phyloP scores from a whole-genome alignment of 1,140 invertebrate species.

The Cataglyphis hispanica region DNA sequence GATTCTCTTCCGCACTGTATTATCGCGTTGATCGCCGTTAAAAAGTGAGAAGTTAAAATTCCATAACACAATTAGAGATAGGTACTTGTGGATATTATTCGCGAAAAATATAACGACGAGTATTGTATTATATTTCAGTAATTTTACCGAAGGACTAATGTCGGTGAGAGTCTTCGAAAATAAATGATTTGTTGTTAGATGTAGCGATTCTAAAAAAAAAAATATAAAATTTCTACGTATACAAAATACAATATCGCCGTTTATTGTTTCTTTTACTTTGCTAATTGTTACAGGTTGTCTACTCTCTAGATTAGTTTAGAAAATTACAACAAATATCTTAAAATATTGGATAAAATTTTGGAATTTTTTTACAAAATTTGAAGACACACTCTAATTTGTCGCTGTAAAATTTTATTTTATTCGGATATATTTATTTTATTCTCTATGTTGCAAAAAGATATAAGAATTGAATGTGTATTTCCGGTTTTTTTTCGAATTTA shows the following conservation, averaged over 20 bases:
- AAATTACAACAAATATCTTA: too few relatives aligned
- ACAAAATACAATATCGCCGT: slow-evolving; percentile 52
- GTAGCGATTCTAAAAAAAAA: slow-evolving; percentile 65
- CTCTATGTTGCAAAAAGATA: too few relatives aligned
- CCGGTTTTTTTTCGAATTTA: too few relatives aligned
- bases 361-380: too few relatives aligned
- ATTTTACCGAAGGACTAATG: slow-evolving; percentile 44
- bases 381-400: too few relatives aligned
- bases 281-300: too few relatives aligned
- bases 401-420: too few relatives aligned
- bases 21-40: not conserved
- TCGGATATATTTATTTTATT: too few relatives aligned
- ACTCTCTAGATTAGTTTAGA: too few relatives aligned
- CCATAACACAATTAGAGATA: slow-evolving; percentile 26
- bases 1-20: slow-evolving; percentile 36
- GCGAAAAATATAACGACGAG: slow-evolving; percentile 17
- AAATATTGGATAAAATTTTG: too few relatives aligned
- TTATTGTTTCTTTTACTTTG: not conserved
- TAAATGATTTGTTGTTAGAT: slow-evolving; percentile 76
- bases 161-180: slow-evolving; percentile 59
- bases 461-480: too few relatives aligned
- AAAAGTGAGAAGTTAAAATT: not conserved
- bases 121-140: slow-evolving; percentile 35
- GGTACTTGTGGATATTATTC: slow-evolving; percentile 35
- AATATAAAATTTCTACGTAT: slow-evolving; percentile 78